Evolutionary conservation across 2,113 vertebrate genomes (phyloP).

Genomic region (Danionella cerebrum): DNA sequence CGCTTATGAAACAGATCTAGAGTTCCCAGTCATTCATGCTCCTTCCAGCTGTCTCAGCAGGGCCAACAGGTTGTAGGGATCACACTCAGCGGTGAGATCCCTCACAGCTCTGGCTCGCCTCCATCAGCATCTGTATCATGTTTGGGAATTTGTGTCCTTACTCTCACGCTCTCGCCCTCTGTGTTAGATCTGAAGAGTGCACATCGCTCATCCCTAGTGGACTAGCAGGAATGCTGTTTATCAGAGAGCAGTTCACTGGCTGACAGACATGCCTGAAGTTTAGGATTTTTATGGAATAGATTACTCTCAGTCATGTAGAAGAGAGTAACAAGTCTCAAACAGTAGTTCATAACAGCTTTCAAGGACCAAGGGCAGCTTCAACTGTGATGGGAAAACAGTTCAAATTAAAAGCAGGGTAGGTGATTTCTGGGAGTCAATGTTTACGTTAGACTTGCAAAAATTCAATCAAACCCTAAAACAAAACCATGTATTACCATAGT

Average conservation of each 20-base stretch:
- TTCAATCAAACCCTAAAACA: too few species aligned
- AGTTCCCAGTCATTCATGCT: conserved; percentile 29
- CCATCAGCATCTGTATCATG: conserved; percentile 31
- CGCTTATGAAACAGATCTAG: conserved; percentile 17
- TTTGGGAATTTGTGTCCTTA: conserved; percentile 29
- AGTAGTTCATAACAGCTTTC: not conserved
- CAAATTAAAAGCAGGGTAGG: too few species aligned
- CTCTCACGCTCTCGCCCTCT: conserved; percentile 6
- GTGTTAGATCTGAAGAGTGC: conserved; percentile 23
- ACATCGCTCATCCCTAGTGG: conserved; percentile 26
- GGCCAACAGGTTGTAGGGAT: conserved; percentile 34
- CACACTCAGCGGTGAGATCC: conserved; percentile 28
- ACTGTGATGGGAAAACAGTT: too few species aligned
- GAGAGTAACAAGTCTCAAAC: not conserved
- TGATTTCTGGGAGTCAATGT: too few species aligned
- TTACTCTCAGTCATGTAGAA: not conserved
- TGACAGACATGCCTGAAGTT: not conserved
- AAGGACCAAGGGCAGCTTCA: not conserved
- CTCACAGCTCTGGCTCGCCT: conserved; percentile 18
- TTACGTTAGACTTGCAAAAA: too few species aligned
- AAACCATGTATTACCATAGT: too few species aligned
- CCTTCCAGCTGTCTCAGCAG: not conserved
- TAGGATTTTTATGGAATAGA: not conserved
- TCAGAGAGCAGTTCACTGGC: not conserved
- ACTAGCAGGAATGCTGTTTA: too few species aligned